phyloP scores from a whole-genome alignment of 2,113 vertebrate species.

The Heloderma charlesbogerti region DNA sequence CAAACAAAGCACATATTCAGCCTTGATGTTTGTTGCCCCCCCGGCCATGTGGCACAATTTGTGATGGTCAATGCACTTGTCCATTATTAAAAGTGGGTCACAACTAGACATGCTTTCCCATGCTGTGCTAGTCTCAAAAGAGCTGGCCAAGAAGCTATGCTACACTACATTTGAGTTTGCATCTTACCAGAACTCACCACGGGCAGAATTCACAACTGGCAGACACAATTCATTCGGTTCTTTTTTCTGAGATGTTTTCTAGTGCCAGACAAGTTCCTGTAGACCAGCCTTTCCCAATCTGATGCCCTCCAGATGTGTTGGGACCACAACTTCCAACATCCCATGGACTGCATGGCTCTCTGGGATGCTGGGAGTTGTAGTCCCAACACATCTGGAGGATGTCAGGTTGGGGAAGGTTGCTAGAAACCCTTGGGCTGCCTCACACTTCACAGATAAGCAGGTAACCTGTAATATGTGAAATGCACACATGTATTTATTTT shows the following conservation, averaged over 20 bases:
- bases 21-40: neutral
- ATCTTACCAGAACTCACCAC: neutral
- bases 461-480: neutral
- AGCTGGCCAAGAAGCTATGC: neutral
- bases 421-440: neutral
- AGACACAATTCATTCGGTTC: neutral
- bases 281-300: too few species aligned
- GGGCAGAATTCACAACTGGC: neutral
- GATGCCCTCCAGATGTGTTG: too few species aligned
- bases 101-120: neutral
- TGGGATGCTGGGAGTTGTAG: too few species aligned
- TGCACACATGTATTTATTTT: neutral
- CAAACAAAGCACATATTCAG: rapidly evolving
- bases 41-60: neutral
- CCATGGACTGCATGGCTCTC: too few species aligned
- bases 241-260: neutral
- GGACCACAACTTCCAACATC: too few species aligned
- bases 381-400: too few species aligned
- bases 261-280: neutral
- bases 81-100: neutral
- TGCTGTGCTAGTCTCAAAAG: neutral
- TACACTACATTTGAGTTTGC: neutral
- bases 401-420: too few species aligned
- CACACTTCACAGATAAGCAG: neutral
- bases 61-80: too few species aligned